Conservation (phyloP, 23 tunicate species). For the Ascidia mentula region DNA sequence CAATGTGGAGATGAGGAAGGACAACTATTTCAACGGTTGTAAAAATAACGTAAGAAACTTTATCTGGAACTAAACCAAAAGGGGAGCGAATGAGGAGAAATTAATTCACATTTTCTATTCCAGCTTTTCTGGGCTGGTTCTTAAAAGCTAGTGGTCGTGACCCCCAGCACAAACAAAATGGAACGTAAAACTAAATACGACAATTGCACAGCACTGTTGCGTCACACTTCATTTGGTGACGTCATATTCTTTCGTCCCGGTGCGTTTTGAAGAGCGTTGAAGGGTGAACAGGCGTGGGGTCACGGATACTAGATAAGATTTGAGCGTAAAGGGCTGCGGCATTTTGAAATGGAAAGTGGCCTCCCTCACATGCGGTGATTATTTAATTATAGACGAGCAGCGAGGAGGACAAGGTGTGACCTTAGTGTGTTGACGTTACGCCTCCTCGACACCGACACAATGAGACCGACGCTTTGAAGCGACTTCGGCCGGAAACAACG, state of each 20-base stretch:
- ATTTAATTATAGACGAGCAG: neutral
- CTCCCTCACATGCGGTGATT: neutral
- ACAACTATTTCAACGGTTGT: no score
- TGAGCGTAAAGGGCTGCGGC: neutral
- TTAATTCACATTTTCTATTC: no score
- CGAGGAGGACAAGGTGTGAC: neutral
- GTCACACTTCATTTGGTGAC: neutral
- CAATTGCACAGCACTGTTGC: neutral
- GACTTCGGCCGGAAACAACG: neutral
- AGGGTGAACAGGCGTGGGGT: neutral
- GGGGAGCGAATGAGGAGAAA: no score
- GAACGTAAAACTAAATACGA: no score
- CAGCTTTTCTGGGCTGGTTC: no score
- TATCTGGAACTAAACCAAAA: no score
- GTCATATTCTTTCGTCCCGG: neutral
- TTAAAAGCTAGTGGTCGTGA: no score
- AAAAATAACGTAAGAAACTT: no score
- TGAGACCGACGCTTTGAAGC: constrained; percentile 3
- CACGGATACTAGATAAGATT: neutral
- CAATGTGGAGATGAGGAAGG: no score
- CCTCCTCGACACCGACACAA: neutral
- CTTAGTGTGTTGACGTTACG: constrained; percentile 4
- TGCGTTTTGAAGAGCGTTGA: neutral
- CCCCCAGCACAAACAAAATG: neutral
- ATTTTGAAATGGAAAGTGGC: neutral